Base-by-base conservation (phyloP, 2,888 invertebrate genomes). In the Mantis religiosa region DNA sequence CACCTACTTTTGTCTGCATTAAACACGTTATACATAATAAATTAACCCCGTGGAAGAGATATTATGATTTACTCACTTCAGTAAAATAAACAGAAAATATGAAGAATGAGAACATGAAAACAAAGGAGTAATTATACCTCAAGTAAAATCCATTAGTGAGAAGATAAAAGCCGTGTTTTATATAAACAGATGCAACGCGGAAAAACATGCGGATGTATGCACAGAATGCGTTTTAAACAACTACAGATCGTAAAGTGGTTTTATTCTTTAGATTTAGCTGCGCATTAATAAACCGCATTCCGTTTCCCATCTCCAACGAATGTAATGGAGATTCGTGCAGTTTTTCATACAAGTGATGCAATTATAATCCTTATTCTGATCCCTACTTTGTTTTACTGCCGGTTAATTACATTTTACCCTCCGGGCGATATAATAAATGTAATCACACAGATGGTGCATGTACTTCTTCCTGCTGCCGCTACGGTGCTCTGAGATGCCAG, bases 321-420 rank as follows among this genome's bases (percentile, higher is more conserved):
- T 71, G 25, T 71, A 71, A 25, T 20, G 54, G 8, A 25, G 54
- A 71, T 71, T 71, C 54, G 54, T 71, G 54, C 54, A 25, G 20
- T 71, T 71, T 71, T 71, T 71, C 54, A 71, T 71, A 71, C 25
- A 71, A 71, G 54, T 71, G 54, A 71, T 71, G 54, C 54, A 86
- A 86, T 86, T 86, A 86, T 85, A 85, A 85, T 86, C 86, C 71
- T 25, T 86, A 28, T 86, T 81, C 71, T 81, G 71, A 86, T 86
- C 86, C 81, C 86, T 28, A 28, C 47, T 86, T 86, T 28, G 71
- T 86, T 30, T 86, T 81, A 28, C 71, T 30, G 30, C 84, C 54
- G 28, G 15, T 86, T 86, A 86, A 86, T 86, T 86, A 86, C 71
- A 86, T 86, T 86, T 71, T 28, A 28, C 28, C 86, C 71, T 54